Evolutionary conservation across 2,888 invertebrate species (phyloP).

Genomic region (Ochropacha duplaris): DNA sequence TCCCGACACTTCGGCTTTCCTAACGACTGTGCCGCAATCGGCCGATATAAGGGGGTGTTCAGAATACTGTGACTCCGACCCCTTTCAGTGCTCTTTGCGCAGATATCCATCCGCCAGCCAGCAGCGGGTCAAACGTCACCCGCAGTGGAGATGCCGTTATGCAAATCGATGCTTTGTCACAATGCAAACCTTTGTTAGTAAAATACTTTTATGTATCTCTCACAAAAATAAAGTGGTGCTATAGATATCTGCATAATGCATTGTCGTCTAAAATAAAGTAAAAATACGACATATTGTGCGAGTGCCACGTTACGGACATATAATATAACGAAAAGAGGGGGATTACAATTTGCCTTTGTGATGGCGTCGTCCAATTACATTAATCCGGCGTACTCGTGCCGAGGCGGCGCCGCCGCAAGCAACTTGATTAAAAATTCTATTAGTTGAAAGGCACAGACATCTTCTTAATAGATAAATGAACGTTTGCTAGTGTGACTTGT

Average conservation of each 20-base stretch:
- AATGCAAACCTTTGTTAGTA: slow-evolving; percentile 60
- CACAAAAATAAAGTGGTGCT: slow-evolving; percentile 44
- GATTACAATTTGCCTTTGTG: slow-evolving; percentile 83
- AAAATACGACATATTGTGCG: slow-evolving; percentile 66
- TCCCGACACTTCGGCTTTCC: slow-evolving; percentile 80
- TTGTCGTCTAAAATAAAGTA: slow-evolving; percentile 47
- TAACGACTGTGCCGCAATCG: slow-evolving; percentile 81
- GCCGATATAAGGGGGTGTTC: slow-evolving; percentile 73
- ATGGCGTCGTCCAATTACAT: slow-evolving; percentile 81
- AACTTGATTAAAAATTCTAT: slow-evolving; percentile 83
- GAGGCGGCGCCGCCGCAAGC: slow-evolving; percentile 67
- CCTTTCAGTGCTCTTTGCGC: slow-evolving; percentile 51
- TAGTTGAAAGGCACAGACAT: slow-evolving; percentile 78
- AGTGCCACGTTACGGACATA: slow-evolving; percentile 65
- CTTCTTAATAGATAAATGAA: slow-evolving; percentile 77
- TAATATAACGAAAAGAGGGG: slow-evolving; percentile 74
- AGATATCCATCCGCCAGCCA: slow-evolving; percentile 49
- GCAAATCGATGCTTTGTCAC: slow-evolving; percentile 60
- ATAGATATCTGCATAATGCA: slow-evolving; percentile 35
- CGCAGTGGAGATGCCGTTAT: slow-evolving; percentile 64
- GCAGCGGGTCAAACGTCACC: slow-evolving; percentile 55
- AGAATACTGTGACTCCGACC: slow-evolving; percentile 53
- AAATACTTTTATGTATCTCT: slow-evolving; percentile 48
- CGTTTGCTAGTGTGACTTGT: slow-evolving; percentile 48
- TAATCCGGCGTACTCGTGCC: slow-evolving; percentile 74